Evolutionary conservation across 1,140 invertebrate species (phyloP), one percentile per base, ranked within the genome.

Genomic region (Micrasema longulum): DNA sequence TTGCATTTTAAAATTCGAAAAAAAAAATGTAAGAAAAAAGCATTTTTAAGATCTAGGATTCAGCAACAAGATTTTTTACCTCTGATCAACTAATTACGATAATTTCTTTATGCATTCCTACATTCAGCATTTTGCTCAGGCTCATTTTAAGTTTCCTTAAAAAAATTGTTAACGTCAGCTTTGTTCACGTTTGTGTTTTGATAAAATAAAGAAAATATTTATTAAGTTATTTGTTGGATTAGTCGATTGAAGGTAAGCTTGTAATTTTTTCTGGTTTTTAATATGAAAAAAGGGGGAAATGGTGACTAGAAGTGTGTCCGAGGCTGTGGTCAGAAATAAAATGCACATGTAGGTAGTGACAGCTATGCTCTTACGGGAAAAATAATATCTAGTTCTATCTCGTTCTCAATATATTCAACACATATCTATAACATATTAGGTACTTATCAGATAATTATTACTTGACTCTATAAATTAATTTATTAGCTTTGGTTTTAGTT

Each of bases 201-300:
- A n/a, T n/a, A n/a, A n/a, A n/a, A n/a, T n/a, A n/a, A n/a, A n/a
- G n/a, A n/a, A n/a, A n/a, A n/a, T n/a, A n/a, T n/a, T n/a, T n/a
- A 45, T 45, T 45, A 45, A 4, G 4, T 16, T 16, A 45, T 14
- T 45, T 45, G n/a, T 14, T 6, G 18, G 18, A 14, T 4, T n/a
- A 16, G 4, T 45, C n/a, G 0, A 14, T 45, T 45, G 9, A 14
- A n/a, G n/a, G n/a, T 43, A 43, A 14, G 12, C 43, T 6, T 2
- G 43, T 45, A 6, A 16, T 14, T 45, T 45, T 45, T 7, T 14
- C 18, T 45, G 18, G 3, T 16, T 6, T 16, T 16, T 45, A 14
- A 45, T 45, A n/a, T 14, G 36, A 38, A 48, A 22, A 48, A 48
- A 48, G 47, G 47, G 47, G 16, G 47, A 48, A 20, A 18, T 20